A percentile compares a stretch with the other conserved stretches of the same genome.
These are phyloP conservation scores for Phortica magna DNA, from an alignment of 2,888 invertebrate genomes.

Conservation along the genomic window DNA sequence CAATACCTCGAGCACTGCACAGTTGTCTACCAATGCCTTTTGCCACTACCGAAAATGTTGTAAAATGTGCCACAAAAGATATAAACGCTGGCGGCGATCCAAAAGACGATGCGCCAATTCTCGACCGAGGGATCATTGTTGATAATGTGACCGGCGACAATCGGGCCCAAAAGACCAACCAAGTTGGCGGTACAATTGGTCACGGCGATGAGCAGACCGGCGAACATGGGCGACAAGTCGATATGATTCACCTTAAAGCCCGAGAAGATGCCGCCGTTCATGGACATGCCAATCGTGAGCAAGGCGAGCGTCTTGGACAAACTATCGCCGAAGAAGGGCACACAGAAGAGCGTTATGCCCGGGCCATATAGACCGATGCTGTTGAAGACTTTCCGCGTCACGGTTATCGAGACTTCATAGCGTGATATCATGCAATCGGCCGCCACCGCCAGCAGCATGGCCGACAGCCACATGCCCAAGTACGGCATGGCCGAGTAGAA, in stretches of 20 bases:
- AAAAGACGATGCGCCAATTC: constrained; percentile 91
- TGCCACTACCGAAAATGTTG: constrained; percentile 86
- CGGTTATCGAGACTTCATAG: constrained; percentile 84
- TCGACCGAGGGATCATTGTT: constrained; percentile 89
- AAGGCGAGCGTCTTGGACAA: constrained; percentile 86
- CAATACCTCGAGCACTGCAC: too few relatives aligned
- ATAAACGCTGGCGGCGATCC: constrained; percentile 88
- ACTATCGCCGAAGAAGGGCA: constrained; percentile 90
- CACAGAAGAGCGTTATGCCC: constrained; percentile 86
- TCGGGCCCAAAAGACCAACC: constrained; percentile 90
- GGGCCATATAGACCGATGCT: constrained; percentile 87
- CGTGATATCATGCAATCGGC: constrained; percentile 90
- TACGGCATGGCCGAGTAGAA: constrained; percentile 90
- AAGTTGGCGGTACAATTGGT: constrained; percentile 92
- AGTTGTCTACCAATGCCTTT: constrained; percentile 87
- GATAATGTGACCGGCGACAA: constrained; percentile 88
- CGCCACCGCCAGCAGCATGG: constrained; percentile 87
- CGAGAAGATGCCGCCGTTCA: constrained; percentile 90
- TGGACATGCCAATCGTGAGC: constrained; percentile 88
- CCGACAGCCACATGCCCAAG: constrained; percentile 92
- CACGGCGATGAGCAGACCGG: constrained; percentile 92
- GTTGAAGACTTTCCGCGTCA: constrained; percentile 89
- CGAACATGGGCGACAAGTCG: constrained; percentile 91
- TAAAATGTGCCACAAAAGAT: constrained; percentile 87
- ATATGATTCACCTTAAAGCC: constrained; percentile 89